These are phyloP conservation scores for Microchrysa polita DNA, from an alignment of 2,888 invertebrate species.

Conservation along the genomic window DNA sequence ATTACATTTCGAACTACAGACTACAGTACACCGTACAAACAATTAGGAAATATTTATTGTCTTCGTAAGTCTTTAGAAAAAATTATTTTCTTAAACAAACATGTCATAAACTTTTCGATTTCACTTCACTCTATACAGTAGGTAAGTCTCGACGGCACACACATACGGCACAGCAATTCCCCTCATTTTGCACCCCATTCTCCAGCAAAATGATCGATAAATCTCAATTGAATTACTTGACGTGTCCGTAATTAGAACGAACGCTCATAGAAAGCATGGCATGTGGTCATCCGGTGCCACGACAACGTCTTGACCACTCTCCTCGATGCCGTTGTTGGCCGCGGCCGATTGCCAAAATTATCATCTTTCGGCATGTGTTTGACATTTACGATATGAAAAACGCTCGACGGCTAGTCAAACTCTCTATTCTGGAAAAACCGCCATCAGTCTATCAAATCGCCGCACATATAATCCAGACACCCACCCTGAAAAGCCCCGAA, in stretches of 20 bases:
- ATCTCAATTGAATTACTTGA: constrained; percentile 39
- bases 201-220: constrained; percentile 33
- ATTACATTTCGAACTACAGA: too few relatives aligned
- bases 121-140: not conserved
- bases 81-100: not conserved
- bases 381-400: constrained; percentile 44
- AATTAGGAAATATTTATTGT: not conserved
- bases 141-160: not conserved
- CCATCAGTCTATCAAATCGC: constrained; percentile 9
- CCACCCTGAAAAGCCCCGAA: constrained; percentile 13
- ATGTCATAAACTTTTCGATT: constrained; percentile 1
- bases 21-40: not conserved
- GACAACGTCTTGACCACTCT: not conserved
- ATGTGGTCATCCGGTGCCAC: constrained; percentile 43
- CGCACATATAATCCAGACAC: constrained; percentile 22
- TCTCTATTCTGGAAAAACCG: not conserved
- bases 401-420: constrained; percentile 30
- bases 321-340: not conserved
- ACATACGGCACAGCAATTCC: not conserved
- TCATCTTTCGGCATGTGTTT: constrained; percentile 42
- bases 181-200: not conserved
- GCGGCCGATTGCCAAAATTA: constrained; percentile 16
- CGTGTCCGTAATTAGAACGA: constrained; percentile 19
- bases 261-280: constrained; percentile 14
- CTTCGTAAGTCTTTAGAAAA: too few relatives aligned